Percentiles rank a stretch among this genome's conserved stretches.
Evolutionary conservation across 2,888 invertebrate species (phyloP).

Genomic region (Tineola bisselliella): DNA sequence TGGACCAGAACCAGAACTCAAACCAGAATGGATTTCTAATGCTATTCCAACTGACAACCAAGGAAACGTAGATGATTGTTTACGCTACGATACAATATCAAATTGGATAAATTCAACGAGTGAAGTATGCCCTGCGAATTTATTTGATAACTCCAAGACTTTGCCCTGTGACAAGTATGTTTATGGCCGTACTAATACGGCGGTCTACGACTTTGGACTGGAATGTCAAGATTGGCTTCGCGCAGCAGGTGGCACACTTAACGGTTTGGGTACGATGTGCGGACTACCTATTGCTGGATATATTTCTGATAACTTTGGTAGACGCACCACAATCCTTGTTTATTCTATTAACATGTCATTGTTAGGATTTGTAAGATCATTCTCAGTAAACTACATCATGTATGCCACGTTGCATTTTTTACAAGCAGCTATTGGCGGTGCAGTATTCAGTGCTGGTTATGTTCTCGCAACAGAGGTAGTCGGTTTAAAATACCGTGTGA

Average conservation of each 20-base stretch:
- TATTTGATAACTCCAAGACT: slow-evolving; percentile 38
- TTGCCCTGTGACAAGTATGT: slow-evolving; percentile 42
- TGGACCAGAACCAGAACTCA: slow-evolving; percentile 30
- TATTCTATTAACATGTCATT: slow-evolving; percentile 49
- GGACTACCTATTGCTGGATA: slow-evolving; percentile 74
- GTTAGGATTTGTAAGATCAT: slow-evolving; percentile 45
- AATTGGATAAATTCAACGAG: background rate
- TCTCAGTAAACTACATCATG: slow-evolving; percentile 53
- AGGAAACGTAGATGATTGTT: slow-evolving; percentile 41
- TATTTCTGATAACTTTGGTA: slow-evolving; percentile 71
- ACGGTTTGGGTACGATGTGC: slow-evolving; percentile 76
- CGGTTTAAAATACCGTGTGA: slow-evolving; percentile 75
- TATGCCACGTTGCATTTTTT: slow-evolving; percentile 46
- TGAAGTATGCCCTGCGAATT: slow-evolving; percentile 31
- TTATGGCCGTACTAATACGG: slow-evolving; percentile 43
- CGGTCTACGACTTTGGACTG: slow-evolving; percentile 51
- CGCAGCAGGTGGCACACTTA: slow-evolving; percentile 77
- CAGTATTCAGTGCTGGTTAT: slow-evolving; percentile 53
- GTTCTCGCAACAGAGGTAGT: slow-evolving; percentile 78
- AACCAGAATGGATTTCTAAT: slow-evolving; percentile 41
- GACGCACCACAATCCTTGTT: slow-evolving; percentile 45
- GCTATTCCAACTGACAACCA: slow-evolving; percentile 38
- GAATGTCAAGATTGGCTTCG: slow-evolving; percentile 74
- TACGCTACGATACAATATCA: slow-evolving; percentile 32
- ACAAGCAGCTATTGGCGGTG: slow-evolving; percentile 52